Evolutionary conservation across 2,113 vertebrate species (phyloP), one percentile per base, ranked within the genome.

Genomic region (Pipa parva): DNA sequence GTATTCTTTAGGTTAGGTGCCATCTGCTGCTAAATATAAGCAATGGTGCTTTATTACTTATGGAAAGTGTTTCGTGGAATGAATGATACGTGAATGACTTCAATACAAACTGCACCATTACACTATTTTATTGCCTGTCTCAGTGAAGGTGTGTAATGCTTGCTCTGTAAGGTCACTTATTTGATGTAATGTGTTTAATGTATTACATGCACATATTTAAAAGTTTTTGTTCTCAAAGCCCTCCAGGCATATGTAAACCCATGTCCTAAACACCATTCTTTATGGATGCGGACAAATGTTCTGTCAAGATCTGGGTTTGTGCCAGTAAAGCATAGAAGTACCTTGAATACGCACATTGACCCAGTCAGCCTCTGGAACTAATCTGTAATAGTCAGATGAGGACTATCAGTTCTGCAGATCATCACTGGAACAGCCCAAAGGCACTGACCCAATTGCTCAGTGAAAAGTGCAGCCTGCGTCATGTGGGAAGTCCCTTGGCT

Each of bases 371-470:
- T 68, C 64, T 68, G 64, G 56, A 68, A 68, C 25, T 68, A 59
- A 68, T 68, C 33, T 49, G 60, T 45, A 37, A 42, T 45, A 68
- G 64, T 68, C 64, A 68, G 64, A 68, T 59, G 56, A 68, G 64
- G 64, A 59, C 64, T 59, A 59, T 36, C 17, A 59, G 64, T 68
- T 68, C 64, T 68, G 64, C 29, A 68, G 56, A 68, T 59, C 64
- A 69, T 60, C 66, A 42, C 46, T 58, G 13, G 66, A 69, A 69
- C 66, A 69, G 57, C 55, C 57, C 36, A 42, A 45, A 60, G 66
- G 66, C 66, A 29, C 5, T 69, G 48, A 60, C 57, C 56, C 57
- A 69, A 69, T 69, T 69, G 66, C 57, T 68, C 64, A 68, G 64
- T 68, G 64, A 45, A 69, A 60, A 60, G 66, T 45, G 57, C 57